phyloP scores from a whole-genome alignment of 2,113 vertebrate species.

The Gambusia affinis region DNA sequence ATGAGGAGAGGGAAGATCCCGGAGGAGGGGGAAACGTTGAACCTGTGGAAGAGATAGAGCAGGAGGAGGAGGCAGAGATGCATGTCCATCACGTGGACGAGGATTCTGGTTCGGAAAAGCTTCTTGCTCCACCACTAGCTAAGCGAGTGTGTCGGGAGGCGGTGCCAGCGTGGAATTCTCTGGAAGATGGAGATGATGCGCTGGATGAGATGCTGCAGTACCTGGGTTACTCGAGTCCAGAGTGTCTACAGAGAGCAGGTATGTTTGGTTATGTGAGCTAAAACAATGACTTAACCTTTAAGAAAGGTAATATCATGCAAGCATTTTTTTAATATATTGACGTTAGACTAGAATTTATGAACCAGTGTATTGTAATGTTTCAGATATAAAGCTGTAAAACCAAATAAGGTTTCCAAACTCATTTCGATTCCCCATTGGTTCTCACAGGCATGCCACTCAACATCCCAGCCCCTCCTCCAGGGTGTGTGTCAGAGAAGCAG shows the following conservation, averaged over 20 bases:
- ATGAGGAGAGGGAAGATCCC: conserved; percentile 42
- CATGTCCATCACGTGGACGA: conserved; percentile 40
- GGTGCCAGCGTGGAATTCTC: conserved; percentile 92
- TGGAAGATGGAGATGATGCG: conserved; percentile 91
- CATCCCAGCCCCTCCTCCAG: conserved; percentile 91
- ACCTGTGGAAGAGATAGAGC: conserved; percentile 9
- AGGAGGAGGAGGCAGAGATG: conserved; percentile 33
- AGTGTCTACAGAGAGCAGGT: conserved; percentile 94
- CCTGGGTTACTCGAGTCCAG: conserved; percentile 92
- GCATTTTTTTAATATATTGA: not conserved
- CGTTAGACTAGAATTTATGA: not conserved
- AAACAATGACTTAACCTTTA: too few species aligned
- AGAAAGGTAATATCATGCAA: not conserved
- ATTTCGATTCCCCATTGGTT: conserved; percentile 16
- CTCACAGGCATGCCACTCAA: conserved; percentile 90
- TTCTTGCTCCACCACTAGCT: conserved; percentile 81
- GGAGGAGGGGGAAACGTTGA: conserved; percentile 45
- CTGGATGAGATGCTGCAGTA: conserved; percentile 97
- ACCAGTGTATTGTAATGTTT: not conserved
- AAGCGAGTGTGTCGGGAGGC: conserved; percentile 90
- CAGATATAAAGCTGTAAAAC: not conserved
- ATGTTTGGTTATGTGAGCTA: conserved; percentile 27
- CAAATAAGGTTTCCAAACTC: not conserved
- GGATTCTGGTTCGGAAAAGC: conserved; percentile 81
- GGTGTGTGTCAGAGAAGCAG: conserved; percentile 96